Evolutionary conservation across 2,888 invertebrate genomes (phyloP).

Genomic region (Spialia ferax): DNA sequence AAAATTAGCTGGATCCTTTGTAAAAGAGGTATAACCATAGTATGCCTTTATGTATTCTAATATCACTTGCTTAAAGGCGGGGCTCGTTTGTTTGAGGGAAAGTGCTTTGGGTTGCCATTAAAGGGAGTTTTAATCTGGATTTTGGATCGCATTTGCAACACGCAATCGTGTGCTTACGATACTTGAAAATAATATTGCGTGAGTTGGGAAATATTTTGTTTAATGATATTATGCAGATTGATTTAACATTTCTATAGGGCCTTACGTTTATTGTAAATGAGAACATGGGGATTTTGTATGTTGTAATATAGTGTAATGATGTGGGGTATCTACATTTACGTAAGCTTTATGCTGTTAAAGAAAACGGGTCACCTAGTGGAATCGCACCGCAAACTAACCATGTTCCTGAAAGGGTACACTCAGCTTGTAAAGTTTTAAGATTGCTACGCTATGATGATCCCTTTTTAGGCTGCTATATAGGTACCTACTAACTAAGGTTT

Average conservation of each 20-base stretch:
- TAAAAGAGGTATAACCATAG: not conserved
- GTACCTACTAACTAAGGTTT: too few species aligned
- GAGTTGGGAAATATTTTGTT: slow-evolving; percentile 6
- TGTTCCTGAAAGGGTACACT: too few species aligned
- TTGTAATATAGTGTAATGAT: too few species aligned
- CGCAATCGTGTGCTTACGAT: slow-evolving; percentile 33
- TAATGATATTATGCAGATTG: not conserved
- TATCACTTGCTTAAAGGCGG: not conserved
- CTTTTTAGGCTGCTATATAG: too few species aligned
- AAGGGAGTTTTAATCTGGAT: slow-evolving; percentile 14
- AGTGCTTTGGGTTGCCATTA: slow-evolving; percentile 16
- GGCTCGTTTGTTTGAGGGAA: slow-evolving; percentile 19
- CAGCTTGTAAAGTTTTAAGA: too few species aligned
- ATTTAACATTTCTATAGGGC: not conserved
- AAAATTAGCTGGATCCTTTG: too few species aligned
- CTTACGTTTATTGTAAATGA: not conserved
- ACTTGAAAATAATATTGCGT: slow-evolving; percentile 17
- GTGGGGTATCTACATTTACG: too few species aligned
- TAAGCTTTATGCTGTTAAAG: too few species aligned
- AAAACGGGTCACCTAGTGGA: too few species aligned
- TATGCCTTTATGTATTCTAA: not conserved
- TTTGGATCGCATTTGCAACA: slow-evolving; percentile 24
- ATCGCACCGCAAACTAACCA: too few species aligned
- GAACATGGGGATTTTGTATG: too few species aligned
- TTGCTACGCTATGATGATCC: too few species aligned